Base-by-base conservation (phyloP, 2,888 invertebrate genomes). In the Cerceris ruficornis region DNA sequence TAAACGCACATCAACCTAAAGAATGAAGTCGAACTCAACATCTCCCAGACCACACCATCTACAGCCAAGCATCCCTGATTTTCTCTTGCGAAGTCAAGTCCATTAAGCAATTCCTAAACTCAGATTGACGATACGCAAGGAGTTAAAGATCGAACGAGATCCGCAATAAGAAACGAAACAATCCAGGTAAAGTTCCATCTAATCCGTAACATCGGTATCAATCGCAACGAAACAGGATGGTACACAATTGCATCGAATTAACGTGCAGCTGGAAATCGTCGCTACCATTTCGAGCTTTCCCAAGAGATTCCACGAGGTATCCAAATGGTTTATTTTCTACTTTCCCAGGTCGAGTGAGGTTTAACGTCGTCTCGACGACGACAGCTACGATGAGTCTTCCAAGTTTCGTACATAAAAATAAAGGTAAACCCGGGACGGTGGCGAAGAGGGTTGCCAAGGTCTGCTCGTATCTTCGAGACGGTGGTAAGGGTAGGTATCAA, bases 381-480 rank as follows among this genome's bases (percentile, higher is more conserved):
- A 64, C 67, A 69, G 67, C 67, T 61, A 59, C 59, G 50, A 54
- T 55, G 42, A 15, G 46, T 61, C 61, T 59, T 41, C n/a, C 69
- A 83, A 81, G 70, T 80, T 77, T 69, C 59, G 78, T 78, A 77
- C 81, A 82, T 88, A 87, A 85, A 86, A 87, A 86, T 88, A 83
- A 86, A 83, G 80, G 80, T 82, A 85, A 88, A 86, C 77, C 42
- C 1, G 49, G 7, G 50, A 15, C 15, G 39, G 62, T 8, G 68
- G 7, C n/a, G 68, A 59, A 42, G 28, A 50, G 17, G 67, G 49
- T 46, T 17, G 14, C 41, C 50, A 28, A 49, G 43, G 55, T 72
- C 75, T 67, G 75, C 80, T 67, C 79, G 75, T 82, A 86, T 80
- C 79, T 84, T 61, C 28, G 54, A 15, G 69, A 64, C 8, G 5